Evolutionary conservation across 1,140 invertebrate genomes (phyloP).

Genomic region (Plectus sambesii): DNA sequence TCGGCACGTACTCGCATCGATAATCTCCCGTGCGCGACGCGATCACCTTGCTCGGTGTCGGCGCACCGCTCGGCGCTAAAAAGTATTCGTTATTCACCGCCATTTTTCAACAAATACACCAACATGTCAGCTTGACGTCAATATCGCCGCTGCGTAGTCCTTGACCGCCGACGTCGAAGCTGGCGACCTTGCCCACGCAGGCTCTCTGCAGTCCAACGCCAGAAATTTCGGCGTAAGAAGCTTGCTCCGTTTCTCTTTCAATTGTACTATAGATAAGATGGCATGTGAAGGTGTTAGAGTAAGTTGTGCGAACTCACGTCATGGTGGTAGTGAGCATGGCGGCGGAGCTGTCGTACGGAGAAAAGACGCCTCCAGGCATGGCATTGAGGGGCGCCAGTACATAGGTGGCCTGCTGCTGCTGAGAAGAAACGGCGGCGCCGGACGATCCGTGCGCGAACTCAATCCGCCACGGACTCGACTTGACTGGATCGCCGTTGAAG

Average conservation of each 20-base stretch:
- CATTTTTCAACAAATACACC: neutral
- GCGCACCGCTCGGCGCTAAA: conserved; percentile 19
- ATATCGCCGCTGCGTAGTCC: conserved; percentile 29
- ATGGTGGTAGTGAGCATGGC: no score
- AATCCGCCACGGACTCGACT: conserved; percentile 57
- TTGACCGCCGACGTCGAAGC: conserved; percentile 62
- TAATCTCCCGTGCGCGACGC: conserved; percentile 17
- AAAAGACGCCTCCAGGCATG: no score
- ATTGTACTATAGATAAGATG: no score
- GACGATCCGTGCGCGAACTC: conserved; percentile 6
- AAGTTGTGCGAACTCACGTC: no score
- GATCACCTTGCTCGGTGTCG: conserved; percentile 16
- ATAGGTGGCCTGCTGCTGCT: conserved; percentile 1
- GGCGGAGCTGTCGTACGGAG: no score
- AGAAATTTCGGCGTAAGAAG: conserved; percentile 55
- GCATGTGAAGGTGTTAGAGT: no score
- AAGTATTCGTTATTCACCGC: neutral
- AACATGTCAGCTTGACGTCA: conserved; percentile 17
- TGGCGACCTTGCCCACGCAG: conserved; percentile 66
- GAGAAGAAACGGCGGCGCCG: neutral
- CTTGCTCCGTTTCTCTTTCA: no score
- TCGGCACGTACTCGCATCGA: conserved; percentile 23
- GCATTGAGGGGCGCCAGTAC: no score
- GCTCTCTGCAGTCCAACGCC: conserved; percentile 75
- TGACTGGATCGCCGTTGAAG: conserved; percentile 83